Evolutionary conservation across 2,888 invertebrate genomes (phyloP), one percentile per base, ranked within the genome.

Genomic region (Standfussiana lucernea): DNA sequence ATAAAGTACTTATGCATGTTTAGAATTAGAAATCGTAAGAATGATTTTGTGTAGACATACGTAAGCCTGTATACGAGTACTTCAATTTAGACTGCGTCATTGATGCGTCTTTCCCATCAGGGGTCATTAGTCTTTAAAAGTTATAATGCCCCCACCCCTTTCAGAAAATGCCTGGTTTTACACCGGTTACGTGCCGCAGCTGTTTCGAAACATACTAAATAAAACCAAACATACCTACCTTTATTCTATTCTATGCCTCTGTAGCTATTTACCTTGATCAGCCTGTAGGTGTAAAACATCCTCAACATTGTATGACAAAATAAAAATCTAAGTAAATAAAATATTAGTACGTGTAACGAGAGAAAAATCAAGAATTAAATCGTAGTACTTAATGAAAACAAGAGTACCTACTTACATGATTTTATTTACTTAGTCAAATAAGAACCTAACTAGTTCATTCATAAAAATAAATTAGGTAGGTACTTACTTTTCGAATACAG

Each of bases 91-190:
- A 78, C 67, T 78, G 35, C 66, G 47, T 83, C 84, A 83, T n/a
- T n/a, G n/a, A 79, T 68, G 70, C 70, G 40, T 67, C 72, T 67
- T 70, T 82, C 13, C 28, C 65, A 67, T 53, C 62, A 70, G 64
- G 53, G 83, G 86, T 86, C 86, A 83, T 68, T 83, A 73, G 40
- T 73, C 84, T 73, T 82, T 71, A 64, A 74, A 83, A 79, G 73
- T 83, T 74, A 69, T 65, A 66, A 70, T 66, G 32, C 67, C 83
- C 78, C 72, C 83, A 82, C 83, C 67, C 71, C 61, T 71, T 68
- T 77, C 56, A 68, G 47, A 71, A 76, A 76, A 69, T 69, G 61
- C 32, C 50, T 73, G 32, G 70, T 75, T 86, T 70, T 66, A 74
- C 35, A 53, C 64, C 40, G 59, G 77, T 68, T 81, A 83, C 78